A percentile compares a stretch with the other conserved stretches of the same genome.
These are phyloP conservation scores for Sebastes paucispinis DNA, from an alignment of 2,797 vertebrate species.

Conservation along the genomic window DNA sequence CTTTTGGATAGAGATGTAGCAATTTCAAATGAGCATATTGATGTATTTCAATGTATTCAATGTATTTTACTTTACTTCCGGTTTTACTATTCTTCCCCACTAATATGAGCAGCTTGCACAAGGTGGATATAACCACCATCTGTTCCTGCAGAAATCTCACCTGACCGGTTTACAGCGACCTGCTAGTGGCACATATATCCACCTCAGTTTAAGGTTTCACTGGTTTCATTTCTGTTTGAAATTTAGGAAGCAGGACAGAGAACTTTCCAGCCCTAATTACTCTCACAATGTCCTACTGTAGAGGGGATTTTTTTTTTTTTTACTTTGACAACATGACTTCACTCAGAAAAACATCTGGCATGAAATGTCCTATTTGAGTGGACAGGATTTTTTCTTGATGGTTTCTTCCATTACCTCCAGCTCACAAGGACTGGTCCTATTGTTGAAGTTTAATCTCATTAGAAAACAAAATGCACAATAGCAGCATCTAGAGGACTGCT, in stretches of 20 bases:
- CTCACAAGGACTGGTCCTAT: neutral
- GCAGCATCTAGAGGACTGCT: conserved; percentile 32
- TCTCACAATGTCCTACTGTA: neutral
- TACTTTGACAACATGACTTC: neutral
- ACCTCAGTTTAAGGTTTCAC: conserved; percentile 51
- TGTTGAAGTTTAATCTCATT: neutral
- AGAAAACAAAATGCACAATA: neutral
- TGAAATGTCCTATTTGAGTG: neutral
- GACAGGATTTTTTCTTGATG: neutral
- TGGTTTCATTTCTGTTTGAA: conserved; percentile 55
- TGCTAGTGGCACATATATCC: conserved; percentile 21
- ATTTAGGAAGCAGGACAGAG: conserved; percentile 38
- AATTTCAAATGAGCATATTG: fast-evolving
- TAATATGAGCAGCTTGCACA: neutral
- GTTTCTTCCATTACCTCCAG: neutral
- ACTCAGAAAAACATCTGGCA: neutral
- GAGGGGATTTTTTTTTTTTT: neutral
- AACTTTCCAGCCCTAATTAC: neutral
- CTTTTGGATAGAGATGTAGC: fast-evolving
- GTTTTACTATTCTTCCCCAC: neutral
- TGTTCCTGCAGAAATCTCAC: conserved; percentile 58
- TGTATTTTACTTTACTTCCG: conserved; percentile 28
- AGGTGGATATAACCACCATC: neutral
- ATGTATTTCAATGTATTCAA: neutral
- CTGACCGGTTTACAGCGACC: conserved; percentile 73